These are phyloP conservation scores for Neoscelio sp. DNA, from an alignment of 2,888 invertebrate genomes.

Conservation along the genomic window DNA sequence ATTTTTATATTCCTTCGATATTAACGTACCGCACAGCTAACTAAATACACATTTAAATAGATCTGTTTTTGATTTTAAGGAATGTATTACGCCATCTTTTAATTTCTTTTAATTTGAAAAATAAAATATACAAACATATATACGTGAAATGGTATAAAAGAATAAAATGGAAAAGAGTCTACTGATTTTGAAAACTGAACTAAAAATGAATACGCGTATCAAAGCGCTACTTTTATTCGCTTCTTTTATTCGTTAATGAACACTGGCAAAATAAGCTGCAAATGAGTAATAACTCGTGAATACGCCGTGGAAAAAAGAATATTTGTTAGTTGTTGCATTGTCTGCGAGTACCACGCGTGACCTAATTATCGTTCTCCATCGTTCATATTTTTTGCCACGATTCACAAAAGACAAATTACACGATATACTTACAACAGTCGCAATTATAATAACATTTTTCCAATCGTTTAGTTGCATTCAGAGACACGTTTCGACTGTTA, in stretches of 20 bases:
- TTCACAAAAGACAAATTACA: constrained; percentile 6
- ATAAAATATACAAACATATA: too few species aligned
- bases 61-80: too few species aligned
- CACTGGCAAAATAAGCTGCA: background rate
- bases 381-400: constrained; percentile 2
- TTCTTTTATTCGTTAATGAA: constrained; percentile 4
- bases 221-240: background rate
- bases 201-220: too few species aligned
- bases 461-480: constrained; percentile 23
- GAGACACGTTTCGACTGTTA: background rate
- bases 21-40: too few species aligned
- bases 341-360: constrained; percentile 13
- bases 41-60: too few species aligned
- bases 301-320: background rate
- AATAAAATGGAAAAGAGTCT: too few species aligned
- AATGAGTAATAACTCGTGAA: constrained; percentile 27
- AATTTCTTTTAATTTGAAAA: too few species aligned
- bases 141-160: too few species aligned
- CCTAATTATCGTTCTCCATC: constrained; percentile 37
- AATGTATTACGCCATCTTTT: too few species aligned
- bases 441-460: constrained; percentile 15
- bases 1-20: too few species aligned
- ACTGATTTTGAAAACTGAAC: too few species aligned
- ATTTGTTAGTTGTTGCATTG: constrained; percentile 13
- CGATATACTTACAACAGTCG: background rate